Conservation (phyloP, 53 echinoderm and acorn worm species). For the Patiria pectinifera region DNA sequence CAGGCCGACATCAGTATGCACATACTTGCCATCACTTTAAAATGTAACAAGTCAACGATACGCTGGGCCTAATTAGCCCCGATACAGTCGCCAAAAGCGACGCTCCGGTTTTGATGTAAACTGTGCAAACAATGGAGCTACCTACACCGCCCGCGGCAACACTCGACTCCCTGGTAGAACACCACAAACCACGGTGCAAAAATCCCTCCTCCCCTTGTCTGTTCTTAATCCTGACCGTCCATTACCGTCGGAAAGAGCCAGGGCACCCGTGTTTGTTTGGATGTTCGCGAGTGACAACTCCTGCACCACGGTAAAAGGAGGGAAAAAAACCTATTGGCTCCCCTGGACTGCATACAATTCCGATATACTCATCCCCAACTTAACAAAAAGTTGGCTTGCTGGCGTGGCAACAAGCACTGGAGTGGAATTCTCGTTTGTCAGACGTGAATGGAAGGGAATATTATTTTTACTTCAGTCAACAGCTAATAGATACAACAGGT, state of each 20-base stretch:
- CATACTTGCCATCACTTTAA: not conserved
- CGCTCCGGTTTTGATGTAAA: slow-evolving; percentile 29
- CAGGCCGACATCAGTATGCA: slow-evolving; percentile 6
- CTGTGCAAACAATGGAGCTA: slow-evolving; percentile 39
- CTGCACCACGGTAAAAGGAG: slow-evolving; percentile 45
- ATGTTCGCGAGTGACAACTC: slow-evolving; percentile 58
- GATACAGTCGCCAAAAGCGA: slow-evolving; percentile 22
- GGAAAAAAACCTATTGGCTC: not conserved
- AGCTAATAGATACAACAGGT: slow-evolving; percentile 60
- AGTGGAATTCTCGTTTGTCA: not conserved
- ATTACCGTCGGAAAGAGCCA: slow-evolving; percentile 59
- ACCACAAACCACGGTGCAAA: slow-evolving; percentile 1
- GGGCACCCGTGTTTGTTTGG: slow-evolving; percentile 47
- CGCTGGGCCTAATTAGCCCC: slow-evolving; percentile 45
- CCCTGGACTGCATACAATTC: slow-evolving; percentile 26
- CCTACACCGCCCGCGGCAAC: slow-evolving; percentile 7
- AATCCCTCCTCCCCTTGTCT: not conserved
- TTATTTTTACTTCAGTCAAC: not conserved
- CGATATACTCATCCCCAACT: not conserved
- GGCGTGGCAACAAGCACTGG: not conserved
- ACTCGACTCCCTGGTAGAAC: slow-evolving; percentile 17
- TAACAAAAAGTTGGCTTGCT: too few relatives aligned
- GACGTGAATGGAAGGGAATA: slow-evolving; percentile 8
- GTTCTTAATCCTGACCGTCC: slow-evolving; percentile 38
- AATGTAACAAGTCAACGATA: slow-evolving; percentile 14